Evolutionary conservation across 2,888 invertebrate species (phyloP).

Genomic region (Acanthococcus lagerstroemiae): DNA sequence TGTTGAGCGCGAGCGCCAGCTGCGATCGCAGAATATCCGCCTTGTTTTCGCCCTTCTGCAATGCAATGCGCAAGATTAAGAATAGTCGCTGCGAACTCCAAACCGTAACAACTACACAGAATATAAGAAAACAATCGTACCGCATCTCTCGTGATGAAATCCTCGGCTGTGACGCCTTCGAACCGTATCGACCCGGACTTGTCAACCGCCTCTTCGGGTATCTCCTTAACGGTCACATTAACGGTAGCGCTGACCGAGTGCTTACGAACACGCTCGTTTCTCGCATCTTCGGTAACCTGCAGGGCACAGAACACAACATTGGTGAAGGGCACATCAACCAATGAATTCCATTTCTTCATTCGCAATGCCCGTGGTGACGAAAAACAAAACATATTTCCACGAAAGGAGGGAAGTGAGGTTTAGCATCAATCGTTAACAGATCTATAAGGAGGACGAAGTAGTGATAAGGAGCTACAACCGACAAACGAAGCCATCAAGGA

Average conservation of each 20-base stretch:
- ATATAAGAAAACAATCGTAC: too few relatives aligned
- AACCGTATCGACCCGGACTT: constrained; percentile 88
- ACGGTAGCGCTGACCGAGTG: constrained; percentile 75
- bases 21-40: constrained; percentile 58
- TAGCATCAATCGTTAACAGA: too few relatives aligned
- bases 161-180: constrained; percentile 67
- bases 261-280: constrained; percentile 45
- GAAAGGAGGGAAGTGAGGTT: too few relatives aligned
- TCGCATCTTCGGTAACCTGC: constrained; percentile 57
- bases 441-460: too few relatives aligned
- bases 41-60: constrained; percentile 53
- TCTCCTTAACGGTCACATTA: constrained; percentile 71
- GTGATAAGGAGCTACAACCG: too few relatives aligned
- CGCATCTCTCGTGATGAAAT: constrained; percentile 58
- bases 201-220: constrained; percentile 82
- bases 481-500: too few relatives aligned
- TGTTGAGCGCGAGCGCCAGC: constrained; percentile 62
- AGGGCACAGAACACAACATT: constrained; percentile 13
- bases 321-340: not conserved
- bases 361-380: too few relatives aligned
- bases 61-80: constrained; percentile 31
- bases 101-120: too few relatives aligned
- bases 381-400: too few relatives aligned
- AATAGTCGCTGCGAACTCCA: not conserved
- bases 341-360: not conserved